Conservation (phyloP, 2,797 vertebrate genomes). For the Poeciliopsis presidionis region DNA sequence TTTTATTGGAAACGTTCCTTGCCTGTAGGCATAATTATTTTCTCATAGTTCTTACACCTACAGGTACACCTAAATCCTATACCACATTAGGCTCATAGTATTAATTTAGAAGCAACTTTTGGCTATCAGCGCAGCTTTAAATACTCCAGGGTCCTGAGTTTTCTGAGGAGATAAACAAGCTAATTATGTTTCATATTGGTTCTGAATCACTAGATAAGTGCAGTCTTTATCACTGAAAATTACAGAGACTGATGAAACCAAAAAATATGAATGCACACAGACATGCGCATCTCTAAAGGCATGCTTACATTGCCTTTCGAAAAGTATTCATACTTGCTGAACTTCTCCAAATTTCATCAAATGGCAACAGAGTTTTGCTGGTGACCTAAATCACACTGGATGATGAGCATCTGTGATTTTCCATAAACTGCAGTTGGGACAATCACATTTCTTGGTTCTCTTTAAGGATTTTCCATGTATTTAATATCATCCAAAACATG, state of each 20-base stretch:
- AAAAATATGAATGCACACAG: too few species aligned
- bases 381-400: background rate
- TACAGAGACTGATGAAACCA: too few species aligned
- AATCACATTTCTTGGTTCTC: background rate
- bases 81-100: background rate
- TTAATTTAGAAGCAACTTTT: constrained; percentile 7
- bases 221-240: constrained; percentile 3
- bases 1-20: background rate
- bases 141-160: constrained; percentile 1
- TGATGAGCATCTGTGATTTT: background rate
- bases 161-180: constrained; percentile 35
- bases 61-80: background rate
- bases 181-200: constrained; percentile 46
- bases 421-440: too few species aligned
- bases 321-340: too few species aligned
- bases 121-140: constrained; percentile 3
- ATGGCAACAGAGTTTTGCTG: background rate
- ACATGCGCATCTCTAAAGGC: constrained; percentile 13
- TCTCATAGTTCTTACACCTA: background rate
- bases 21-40: background rate
- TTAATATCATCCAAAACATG: background rate
- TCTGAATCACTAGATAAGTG: constrained; percentile 28
- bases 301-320: constrained; percentile 12
- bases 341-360: too few species aligned
- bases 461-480: background rate